Evolutionary conservation across 2,888 invertebrate genomes (phyloP), one percentile per base, ranked within the genome.

Genomic region (Microplitis deprimator): DNA sequence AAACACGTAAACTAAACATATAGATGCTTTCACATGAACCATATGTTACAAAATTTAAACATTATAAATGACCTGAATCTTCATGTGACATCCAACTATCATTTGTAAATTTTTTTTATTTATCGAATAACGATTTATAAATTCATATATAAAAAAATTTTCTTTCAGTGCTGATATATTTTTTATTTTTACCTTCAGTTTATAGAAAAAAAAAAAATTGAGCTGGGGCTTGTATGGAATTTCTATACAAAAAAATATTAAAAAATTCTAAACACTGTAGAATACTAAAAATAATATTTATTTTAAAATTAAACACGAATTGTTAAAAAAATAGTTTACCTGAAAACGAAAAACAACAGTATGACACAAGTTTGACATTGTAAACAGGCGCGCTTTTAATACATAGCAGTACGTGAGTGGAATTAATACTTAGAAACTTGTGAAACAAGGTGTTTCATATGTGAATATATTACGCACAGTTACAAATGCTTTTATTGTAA

Each of bases 121-220:
- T 74, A 62, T 62, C 20, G 50, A 50, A 50, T 50, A 50, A 50
- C 50, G 4, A 50, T 50, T 50, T 50, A 50, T 50, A 50, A 50
- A 13, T 50, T 13, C 50, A 13, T 50, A 29, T 29, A 29, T 29
- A 29, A 29, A 29, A 29, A 29, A 29, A 29, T 29, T 29, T 29
- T 3, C 29, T 29, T 29, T 50, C 50, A 13, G 50, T 50, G 13
- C 8, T 8, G 3, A 4, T 29, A 29, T 29, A 29, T 29, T 50
- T 50, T 50, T 5, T 50, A 50, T 50, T 8, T 50, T 50, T 50
- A 4, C 50, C 50, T 29, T 29, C 29, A 29, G 29, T 29, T 29
- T 29, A 29, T 29, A 50, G 50, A 13, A 13, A 50, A 50, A 50
- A 50, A 50, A 50, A 50, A 29, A 29, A 29, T 29, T 50, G 13